Evolutionary conservation across 2,113 vertebrate genomes (phyloP).

Genomic region (Reinhardtius hippoglossoides): DNA sequence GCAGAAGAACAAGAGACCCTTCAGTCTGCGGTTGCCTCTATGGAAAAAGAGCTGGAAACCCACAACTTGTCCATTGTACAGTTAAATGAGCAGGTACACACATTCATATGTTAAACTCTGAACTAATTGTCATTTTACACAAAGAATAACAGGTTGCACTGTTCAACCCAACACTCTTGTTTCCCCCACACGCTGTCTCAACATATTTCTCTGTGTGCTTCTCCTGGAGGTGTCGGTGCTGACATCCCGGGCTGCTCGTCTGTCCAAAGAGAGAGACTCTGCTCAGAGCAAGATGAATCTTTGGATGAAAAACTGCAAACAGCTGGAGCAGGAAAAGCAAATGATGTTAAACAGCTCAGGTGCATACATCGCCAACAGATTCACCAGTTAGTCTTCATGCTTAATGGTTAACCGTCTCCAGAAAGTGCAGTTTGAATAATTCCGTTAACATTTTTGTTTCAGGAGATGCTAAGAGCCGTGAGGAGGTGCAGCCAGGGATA

Average conservation of each 20-base stretch:
- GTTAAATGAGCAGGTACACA: conserved; percentile 58
- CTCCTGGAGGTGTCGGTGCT: conserved; percentile 75
- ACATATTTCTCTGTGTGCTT: background rate
- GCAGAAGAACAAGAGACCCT: conserved; percentile 40
- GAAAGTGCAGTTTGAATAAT: no score
- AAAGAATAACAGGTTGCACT: no score
- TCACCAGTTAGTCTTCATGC: background rate
- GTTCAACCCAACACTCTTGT: no score
- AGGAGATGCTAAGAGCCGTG: conserved; percentile 32
- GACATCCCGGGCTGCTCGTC: conserved; percentile 59
- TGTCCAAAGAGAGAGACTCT: conserved; percentile 84
- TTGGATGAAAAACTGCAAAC: conserved; percentile 88
- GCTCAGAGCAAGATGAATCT: conserved; percentile 82
- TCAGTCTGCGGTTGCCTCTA: conserved; percentile 31
- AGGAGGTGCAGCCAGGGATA: conserved; percentile 61
- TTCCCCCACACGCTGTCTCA: background rate
- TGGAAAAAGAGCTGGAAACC: conserved; percentile 60
- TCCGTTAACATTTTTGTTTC: conserved; percentile 3
- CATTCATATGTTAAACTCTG: background rate
- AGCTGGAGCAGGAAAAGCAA: conserved; percentile 88
- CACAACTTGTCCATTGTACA: conserved; percentile 40
- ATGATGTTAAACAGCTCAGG: conserved; percentile 74
- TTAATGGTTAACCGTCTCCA: background rate
- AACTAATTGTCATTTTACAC: no score
- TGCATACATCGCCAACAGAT: background rate